Evolutionary conservation across 2,113 vertebrate genomes (phyloP).

Genomic region (Ifrita kowaldi): DNA sequence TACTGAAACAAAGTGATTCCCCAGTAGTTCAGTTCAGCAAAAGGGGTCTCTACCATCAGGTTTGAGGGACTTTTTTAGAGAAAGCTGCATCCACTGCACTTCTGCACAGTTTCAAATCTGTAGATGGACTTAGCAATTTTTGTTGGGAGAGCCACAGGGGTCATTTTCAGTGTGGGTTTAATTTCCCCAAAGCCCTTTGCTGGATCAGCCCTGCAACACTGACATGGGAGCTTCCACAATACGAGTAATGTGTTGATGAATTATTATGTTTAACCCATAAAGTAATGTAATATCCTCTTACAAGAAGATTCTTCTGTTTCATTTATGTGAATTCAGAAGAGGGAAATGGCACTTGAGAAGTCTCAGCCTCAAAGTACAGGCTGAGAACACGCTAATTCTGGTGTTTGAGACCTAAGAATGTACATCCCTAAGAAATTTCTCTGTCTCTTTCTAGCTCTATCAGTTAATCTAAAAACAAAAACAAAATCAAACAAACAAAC

Average conservation of each 20-base stretch:
- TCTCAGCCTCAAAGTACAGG: not conserved
- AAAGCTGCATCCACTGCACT: not conserved
- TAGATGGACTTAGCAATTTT: fast-evolving
- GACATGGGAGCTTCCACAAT: fast-evolving
- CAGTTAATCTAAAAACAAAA: not conserved
- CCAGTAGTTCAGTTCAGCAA: not conserved
- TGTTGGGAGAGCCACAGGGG: fast-evolving
- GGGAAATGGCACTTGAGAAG: not conserved
- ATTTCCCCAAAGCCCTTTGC: not conserved
- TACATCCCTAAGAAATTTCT: not conserved
- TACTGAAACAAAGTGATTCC: not conserved
- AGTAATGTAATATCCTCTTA: fast-evolving
- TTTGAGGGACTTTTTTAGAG: not conserved
- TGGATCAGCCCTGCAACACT: fast-evolving
- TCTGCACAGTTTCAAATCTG: not conserved
- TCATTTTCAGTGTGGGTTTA: not conserved
- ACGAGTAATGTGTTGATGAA: fast-evolving
- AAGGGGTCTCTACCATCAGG: fast-evolving
- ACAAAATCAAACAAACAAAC: too few relatives aligned
- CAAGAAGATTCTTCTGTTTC: not conserved
- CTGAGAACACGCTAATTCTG: not conserved
- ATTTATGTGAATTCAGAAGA: not conserved
- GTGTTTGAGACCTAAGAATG: not conserved
- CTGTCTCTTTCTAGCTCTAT: not conserved
- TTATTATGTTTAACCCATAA: not conserved